phyloP scores from a whole-genome alignment of 2,888 invertebrate species.

The Teleogryllus oceanicus region DNA sequence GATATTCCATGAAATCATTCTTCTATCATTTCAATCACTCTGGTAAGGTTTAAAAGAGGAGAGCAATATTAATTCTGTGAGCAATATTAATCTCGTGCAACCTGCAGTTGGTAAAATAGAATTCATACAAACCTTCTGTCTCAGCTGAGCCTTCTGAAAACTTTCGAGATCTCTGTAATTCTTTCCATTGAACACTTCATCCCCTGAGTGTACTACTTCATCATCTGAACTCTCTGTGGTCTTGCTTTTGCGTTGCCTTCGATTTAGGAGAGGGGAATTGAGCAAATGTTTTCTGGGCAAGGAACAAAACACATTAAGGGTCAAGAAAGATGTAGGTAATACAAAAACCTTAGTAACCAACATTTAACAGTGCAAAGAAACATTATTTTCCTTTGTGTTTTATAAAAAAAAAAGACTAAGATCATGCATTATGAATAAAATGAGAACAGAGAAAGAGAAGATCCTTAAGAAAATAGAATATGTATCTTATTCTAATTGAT shows the following conservation, averaged over 20 bases:
- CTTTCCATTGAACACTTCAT: constrained; percentile 59
- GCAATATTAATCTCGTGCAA: no score
- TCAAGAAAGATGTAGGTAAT: neutral
- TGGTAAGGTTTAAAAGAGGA: no score
- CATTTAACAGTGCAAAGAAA: no score
- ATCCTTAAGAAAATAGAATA: neutral
- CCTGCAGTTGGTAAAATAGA: no score
- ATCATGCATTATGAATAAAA: neutral
- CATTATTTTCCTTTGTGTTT: neutral
- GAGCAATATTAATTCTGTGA: no score
- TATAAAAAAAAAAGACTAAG: neutral
- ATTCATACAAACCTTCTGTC: constrained; percentile 70
- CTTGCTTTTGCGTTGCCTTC: constrained; percentile 68
- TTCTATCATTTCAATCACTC: no score
- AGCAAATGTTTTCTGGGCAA: constrained; percentile 63
- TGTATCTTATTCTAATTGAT: neutral
- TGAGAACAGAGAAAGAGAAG: neutral
- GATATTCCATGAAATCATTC: no score
- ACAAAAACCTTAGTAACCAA: neutral
- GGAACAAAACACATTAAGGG: neutral
- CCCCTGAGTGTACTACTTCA: constrained; percentile 59
- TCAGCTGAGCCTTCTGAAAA: constrained; percentile 85
- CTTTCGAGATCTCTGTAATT: constrained; percentile 84
- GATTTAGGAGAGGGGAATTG: constrained; percentile 78
- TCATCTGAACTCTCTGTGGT: constrained; percentile 79